Evolutionary conservation across 2,888 invertebrate genomes (phyloP), one percentile per base, ranked within the genome.

Genomic region (Mimas tiliae): DNA sequence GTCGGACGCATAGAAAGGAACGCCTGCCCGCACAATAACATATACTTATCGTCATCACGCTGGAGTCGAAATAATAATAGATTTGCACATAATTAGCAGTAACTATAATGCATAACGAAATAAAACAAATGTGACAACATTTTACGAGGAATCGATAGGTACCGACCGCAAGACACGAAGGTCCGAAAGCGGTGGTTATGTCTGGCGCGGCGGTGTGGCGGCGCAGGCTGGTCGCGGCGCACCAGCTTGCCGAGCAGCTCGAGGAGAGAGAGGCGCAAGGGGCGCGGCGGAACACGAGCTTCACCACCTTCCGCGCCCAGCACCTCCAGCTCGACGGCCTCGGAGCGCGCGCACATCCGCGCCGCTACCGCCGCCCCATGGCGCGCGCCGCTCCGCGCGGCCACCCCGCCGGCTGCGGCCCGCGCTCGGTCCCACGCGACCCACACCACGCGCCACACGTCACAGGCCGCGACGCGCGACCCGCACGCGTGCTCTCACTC

Each of bases 331-430:
- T 96, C 94, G 94, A 96, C 92, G 94, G 96, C 96, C 84, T 96
- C 96, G 38, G 96, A 96, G 79, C 96, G 96, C 82, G 96, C 95
- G 96, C 96, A 96, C 96, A 96, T 96, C 95, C 81, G 95, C 95
- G 91, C 95, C 96, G 81, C 94, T 95, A 81, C 95, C 95, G 83
- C 95, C 95, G 95, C 96, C 95, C 89, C 96, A 96, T 86, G 95
- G 95, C 75, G 95, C 95, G 78, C 95, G 95, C 71, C 95, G 74
- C 84, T 82, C 74, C 89, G 87, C 72, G 85, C 83, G 82, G 79
- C 83, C 84, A 81, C 85, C 71, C 81, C 83, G 78, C 80, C 75
- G 79, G 77, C 80, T 78, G 75, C 81, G 79, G 80, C 82, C 81
- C 82, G 77, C 80, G 80, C 80, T 77, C 73, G 75, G 71, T 80